Percentiles rank a stretch among this genome's conserved stretches.
phyloP scores from a whole-genome alignment of 2,888 invertebrate species.

The Calameuta filiformis region DNA sequence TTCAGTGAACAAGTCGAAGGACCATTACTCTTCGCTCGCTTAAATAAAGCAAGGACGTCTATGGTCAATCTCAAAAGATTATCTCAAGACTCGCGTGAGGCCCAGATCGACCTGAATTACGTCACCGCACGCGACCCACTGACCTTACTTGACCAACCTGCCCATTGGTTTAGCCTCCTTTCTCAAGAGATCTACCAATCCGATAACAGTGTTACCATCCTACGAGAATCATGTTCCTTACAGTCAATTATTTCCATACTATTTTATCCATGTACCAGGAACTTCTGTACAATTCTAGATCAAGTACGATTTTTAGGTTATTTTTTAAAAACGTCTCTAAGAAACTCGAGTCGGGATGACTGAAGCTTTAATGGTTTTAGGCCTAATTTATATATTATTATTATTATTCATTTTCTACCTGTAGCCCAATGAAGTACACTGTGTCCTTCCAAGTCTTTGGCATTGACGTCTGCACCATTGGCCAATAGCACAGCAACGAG shows the following conservation, averaged over 20 bases:
- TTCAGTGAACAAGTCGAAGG: background rate
- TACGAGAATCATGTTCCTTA: background rate
- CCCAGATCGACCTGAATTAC: slow-evolving; percentile 11
- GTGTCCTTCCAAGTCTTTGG: slow-evolving; percentile 93
- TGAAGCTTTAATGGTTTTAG: background rate
- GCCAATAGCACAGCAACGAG: slow-evolving; percentile 88
- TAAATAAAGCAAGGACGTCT: slow-evolving; percentile 41
- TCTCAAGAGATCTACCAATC: background rate
- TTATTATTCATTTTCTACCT: slow-evolving; percentile 69
- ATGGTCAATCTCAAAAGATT: slow-evolving; percentile 42
- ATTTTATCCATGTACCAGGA: background rate
- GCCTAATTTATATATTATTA: background rate
- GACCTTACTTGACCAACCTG: slow-evolving; percentile 47
- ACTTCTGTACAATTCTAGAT: background rate
- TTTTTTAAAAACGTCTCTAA: background rate
- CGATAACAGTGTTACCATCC: background rate
- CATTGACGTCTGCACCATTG: slow-evolving; percentile 89
- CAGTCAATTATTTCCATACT: background rate
- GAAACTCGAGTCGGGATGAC: background rate
- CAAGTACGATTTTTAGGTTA: background rate
- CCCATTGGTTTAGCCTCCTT: background rate
- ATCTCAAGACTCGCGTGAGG: slow-evolving; percentile 41
- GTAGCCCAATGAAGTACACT: slow-evolving; percentile 99
- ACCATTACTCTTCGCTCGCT: slow-evolving; percentile 24
- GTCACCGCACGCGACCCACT: slow-evolving; percentile 50